These are phyloP conservation scores for Rhinatrema bivittatum DNA, from an alignment of 2,797 vertebrate genomes.

Conservation along the genomic window DNA sequence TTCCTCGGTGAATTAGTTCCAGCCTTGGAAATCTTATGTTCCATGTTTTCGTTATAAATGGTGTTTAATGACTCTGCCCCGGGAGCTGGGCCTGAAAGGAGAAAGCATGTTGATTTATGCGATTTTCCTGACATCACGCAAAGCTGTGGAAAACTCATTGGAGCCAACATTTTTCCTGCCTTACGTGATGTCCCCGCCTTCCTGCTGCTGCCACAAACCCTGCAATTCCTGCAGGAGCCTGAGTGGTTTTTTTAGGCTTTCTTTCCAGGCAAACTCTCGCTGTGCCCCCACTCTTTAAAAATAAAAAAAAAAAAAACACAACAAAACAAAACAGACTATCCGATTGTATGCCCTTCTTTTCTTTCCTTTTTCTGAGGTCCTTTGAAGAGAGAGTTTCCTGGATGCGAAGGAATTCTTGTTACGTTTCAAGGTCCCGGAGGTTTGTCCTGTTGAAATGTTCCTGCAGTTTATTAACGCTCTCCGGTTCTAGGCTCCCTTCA, in stretches of 20 bases:
- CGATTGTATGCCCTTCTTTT: rapidly evolving
- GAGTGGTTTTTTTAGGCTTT: slow-evolving; percentile 56
- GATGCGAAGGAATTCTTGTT: too few relatives aligned
- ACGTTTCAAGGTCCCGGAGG: too few relatives aligned
- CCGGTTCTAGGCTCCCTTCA: too few relatives aligned
- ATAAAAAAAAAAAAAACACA: too few relatives aligned
- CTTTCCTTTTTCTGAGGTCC: too few relatives aligned
- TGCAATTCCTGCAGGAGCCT: slow-evolving; percentile 48
- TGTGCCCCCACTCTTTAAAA: neutral
- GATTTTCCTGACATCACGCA: slow-evolving; percentile 51
- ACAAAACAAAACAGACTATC: too few relatives aligned
- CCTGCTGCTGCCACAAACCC: slow-evolving; percentile 32
- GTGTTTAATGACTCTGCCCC: slow-evolving; percentile 35
- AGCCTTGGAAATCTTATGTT: slow-evolving; percentile 31
- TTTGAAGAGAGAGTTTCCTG: too few relatives aligned
- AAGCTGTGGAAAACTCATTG: slow-evolving; percentile 44
- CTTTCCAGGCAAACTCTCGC: slow-evolving; percentile 34
- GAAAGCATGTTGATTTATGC: slow-evolving; percentile 50
- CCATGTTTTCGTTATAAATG: slow-evolving; percentile 33
- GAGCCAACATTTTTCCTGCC: slow-evolving; percentile 52
- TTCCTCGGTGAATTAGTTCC: slow-evolving; percentile 31
- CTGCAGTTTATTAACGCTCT: too few relatives aligned
- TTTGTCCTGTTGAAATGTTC: too few relatives aligned
- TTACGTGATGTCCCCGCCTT: slow-evolving; percentile 40
- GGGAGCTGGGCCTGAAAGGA: slow-evolving; percentile 41